Percentiles rank a stretch among this genome's conserved stretches.
Conservation (phyloP, 2,113 vertebrate genomes). For the Silurus meridionalis region DNA sequence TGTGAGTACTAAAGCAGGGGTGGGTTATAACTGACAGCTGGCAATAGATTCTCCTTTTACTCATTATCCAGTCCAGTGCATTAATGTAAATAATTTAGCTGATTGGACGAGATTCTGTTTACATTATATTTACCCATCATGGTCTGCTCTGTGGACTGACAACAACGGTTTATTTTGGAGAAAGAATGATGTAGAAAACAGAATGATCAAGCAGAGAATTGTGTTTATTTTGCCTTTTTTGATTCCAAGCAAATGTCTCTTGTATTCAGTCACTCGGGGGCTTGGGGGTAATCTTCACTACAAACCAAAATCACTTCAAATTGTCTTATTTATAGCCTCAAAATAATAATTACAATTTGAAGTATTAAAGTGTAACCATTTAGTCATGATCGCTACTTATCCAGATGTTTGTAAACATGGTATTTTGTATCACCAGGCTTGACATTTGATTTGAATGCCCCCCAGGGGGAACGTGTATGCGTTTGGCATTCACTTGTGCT, state of each 20-base stretch:
- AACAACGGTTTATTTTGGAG: not conserved
- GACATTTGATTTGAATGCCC: not conserved
- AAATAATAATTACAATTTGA: not conserved
- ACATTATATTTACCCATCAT: not conserved
- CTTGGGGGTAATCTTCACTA: not conserved
- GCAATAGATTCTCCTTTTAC: not conserved
- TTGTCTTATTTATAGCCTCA: not conserved
- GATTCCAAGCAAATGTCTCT: not conserved
- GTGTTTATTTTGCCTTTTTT: not conserved
- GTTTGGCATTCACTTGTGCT: constrained; percentile 5
- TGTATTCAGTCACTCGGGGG: not conserved
- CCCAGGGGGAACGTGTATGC: not conserved
- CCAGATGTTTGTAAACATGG: not conserved
- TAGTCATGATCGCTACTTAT: not conserved
- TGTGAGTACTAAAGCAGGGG: not conserved
- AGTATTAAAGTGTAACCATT: not conserved
- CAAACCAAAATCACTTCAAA: not conserved
- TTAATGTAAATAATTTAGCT: not conserved
- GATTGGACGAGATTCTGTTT: not conserved
- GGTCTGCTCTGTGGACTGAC: not conserved
- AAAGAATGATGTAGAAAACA: not conserved
- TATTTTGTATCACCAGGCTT: not conserved
- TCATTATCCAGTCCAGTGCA: not conserved
- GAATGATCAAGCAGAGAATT: not conserved
- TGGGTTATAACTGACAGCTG: not conserved